Evolutionary conservation across 2,888 invertebrate genomes (phyloP).

Genomic region (Gerosis bhagava): DNA sequence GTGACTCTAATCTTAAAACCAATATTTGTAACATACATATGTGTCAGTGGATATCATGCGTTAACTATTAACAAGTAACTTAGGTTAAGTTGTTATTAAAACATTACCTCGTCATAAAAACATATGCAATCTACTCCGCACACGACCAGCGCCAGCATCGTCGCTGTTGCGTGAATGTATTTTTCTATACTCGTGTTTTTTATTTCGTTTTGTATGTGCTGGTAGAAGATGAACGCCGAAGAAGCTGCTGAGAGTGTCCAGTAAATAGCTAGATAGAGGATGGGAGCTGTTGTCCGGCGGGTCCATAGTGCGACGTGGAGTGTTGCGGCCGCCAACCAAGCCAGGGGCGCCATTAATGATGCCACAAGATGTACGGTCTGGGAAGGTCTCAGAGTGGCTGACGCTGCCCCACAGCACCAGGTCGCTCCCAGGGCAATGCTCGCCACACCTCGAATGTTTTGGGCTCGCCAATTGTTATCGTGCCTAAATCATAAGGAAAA

Average conservation of each 20-base stretch:
- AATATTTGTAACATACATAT: too few species aligned
- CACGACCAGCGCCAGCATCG: constrained; percentile 52
- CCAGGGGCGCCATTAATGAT: constrained; percentile 57
- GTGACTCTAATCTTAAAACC: too few species aligned
- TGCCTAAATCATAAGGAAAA: constrained; percentile 15
- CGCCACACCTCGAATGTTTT: constrained; percentile 60
- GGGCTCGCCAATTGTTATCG: constrained; percentile 59
- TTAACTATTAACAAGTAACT: too few species aligned
- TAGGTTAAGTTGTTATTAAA: too few species aligned
- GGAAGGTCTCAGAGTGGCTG: constrained; percentile 51
- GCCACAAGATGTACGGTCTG: constrained; percentile 56
- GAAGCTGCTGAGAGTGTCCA: constrained; percentile 63
- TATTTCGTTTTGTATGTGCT: constrained; percentile 42
- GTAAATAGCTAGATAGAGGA: constrained; percentile 71
- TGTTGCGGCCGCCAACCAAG: constrained; percentile 67
- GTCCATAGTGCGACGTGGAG: constrained; percentile 68
- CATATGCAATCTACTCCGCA: constrained; percentile 62
- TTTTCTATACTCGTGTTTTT: constrained; percentile 48
- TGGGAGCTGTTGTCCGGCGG: constrained; percentile 61
- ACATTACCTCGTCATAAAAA: constrained; percentile 74
- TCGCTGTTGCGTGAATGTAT: constrained; percentile 55
- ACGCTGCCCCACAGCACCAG: constrained; percentile 62
- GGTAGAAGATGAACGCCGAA: constrained; percentile 55
- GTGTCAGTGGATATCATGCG: too few species aligned
- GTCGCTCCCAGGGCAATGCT: constrained; percentile 53